phyloP scores from a whole-genome alignment of 2,888 invertebrate genomes.

The Autographa pulchrina region DNA sequence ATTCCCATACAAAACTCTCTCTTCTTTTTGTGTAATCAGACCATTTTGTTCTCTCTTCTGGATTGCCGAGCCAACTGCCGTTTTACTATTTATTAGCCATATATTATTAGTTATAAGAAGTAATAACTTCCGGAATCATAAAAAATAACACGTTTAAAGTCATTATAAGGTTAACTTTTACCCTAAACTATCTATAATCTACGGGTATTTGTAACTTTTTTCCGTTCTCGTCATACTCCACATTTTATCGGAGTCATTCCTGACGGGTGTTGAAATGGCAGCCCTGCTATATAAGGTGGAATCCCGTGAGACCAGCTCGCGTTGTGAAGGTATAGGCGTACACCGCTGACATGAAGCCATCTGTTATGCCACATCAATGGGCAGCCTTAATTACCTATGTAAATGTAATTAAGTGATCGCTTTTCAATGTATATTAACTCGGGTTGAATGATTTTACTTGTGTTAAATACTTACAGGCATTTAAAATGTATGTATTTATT shows the following conservation, averaged over 20 bases:
- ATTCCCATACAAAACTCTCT: no score
- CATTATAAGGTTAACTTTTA: no score
- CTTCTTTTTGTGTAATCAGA: no score
- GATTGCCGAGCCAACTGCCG: no score
- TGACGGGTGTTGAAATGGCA: constrained; percentile 6
- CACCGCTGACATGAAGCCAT: constrained; percentile 36
- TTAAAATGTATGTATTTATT: neutral
- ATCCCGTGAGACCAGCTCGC: constrained; percentile 49
- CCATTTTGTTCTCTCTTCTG: no score
- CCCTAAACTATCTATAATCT: no score
- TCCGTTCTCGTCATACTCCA: no score
- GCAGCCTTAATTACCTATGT: constrained; percentile 29
- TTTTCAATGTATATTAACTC: neutral
- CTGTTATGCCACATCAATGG: constrained; percentile 41
- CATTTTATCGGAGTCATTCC: neutral
- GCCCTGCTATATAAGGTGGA: constrained; percentile 42
- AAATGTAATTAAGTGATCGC: constrained; percentile 34
- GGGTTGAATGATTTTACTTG: neutral
- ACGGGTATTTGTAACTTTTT: no score
- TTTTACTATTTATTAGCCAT: no score
- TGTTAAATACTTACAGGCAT: neutral
- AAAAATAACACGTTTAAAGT: no score
- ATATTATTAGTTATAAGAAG: no score
- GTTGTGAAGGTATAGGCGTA: constrained; percentile 38
- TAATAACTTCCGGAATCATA: no score